Evolutionary conservation across 2,888 invertebrate species (phyloP), one percentile per base, ranked within the genome.

Genomic region (Platynereis dumerilii): DNA sequence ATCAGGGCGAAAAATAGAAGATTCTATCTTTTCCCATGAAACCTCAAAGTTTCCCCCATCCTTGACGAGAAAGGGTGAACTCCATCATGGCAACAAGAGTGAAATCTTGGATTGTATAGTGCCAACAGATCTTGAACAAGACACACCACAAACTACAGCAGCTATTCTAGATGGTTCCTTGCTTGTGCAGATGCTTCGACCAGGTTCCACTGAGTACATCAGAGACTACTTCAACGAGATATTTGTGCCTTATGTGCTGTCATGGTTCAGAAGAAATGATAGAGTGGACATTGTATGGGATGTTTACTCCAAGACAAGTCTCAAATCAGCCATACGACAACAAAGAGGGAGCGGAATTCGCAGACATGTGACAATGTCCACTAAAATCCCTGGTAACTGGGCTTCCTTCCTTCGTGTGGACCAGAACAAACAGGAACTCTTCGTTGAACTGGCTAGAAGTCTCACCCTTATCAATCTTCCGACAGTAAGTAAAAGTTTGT

Each of bases 131-230:
- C 3, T 64, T 60, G 61, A 64, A 7, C 27, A 64, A 12, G 28
- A 27, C 48, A 66, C 28, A 53, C 65, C 63, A 58, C 29, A 12
- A 27, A 66, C 64, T 39, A 66, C 64, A 26, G 65, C 65, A 34
- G 64, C 55, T 66, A 55, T 66, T 42, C 24, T 65, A 17, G 65
- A 65, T 65, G 65, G 65, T 34, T 54, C 65, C 34, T 65, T 65
- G 44, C 56, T 65, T 3, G 56, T 65, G 26, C 65, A 65, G 29
- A 66, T 66, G 63, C 61, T 66, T 56, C 55, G 56, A 15, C 65
- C 63, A 57, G 63, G 55, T 26, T 29, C 39, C 57, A 20, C 65
- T 34, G 63, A 28, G 55, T 67, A 28, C 44, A 66, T 65, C 34
- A 55, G 42, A 22, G 5, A 65, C 29, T 65, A 65, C 28, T 65